Percentiles rank a stretch among this genome's conserved stretches.
These are phyloP conservation scores for Diplodus sargus DNA, from an alignment of 2,797 vertebrate species.

Conservation along the genomic window DNA sequence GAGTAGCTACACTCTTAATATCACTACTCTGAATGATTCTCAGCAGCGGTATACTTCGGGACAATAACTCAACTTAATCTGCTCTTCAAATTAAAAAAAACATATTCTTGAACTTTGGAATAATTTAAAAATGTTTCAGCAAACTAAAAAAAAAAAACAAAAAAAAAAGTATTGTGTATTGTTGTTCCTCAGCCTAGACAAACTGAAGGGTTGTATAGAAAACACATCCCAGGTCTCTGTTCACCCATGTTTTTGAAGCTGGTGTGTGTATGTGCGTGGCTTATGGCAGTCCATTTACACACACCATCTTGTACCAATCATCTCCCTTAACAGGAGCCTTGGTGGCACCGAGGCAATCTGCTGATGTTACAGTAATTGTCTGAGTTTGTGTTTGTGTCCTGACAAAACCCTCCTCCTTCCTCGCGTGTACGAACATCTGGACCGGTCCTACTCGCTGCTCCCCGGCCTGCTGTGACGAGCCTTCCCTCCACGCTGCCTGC, in stretches of 20 bases:
- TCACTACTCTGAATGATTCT: not conserved
- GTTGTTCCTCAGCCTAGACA: not conserved
- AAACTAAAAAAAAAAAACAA: not conserved
- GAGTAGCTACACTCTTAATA: not conserved
- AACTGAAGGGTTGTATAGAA: slow-evolving; percentile 10
- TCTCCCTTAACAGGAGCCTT: slow-evolving; percentile 68
- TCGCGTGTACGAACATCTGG: slow-evolving; percentile 75
- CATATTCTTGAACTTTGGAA: slow-evolving; percentile 10
- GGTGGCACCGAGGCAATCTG: slow-evolving; percentile 85
- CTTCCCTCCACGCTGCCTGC: slow-evolving; percentile 41
- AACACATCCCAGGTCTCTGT: slow-evolving; percentile 23
- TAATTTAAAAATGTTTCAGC: slow-evolving; percentile 1
- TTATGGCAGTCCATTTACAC: slow-evolving; percentile 47
- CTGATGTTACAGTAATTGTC: slow-evolving; percentile 78
- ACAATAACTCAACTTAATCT: not conserved
- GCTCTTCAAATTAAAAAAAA: slow-evolving; percentile 5
- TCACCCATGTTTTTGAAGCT: slow-evolving; percentile 37
- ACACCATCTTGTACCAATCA: slow-evolving; percentile 68
- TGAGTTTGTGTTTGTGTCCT: slow-evolving; percentile 70
- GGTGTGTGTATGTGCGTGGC: slow-evolving; percentile 22
- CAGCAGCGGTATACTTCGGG: not conserved
- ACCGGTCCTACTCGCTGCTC: slow-evolving; percentile 57
- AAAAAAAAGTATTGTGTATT: not conserved
- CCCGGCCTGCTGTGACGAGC: slow-evolving; percentile 57
- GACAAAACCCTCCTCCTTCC: slow-evolving; percentile 63